Conservation (phyloP, 2,113 vertebrate genomes). For the Okapia johnstoni region DNA sequence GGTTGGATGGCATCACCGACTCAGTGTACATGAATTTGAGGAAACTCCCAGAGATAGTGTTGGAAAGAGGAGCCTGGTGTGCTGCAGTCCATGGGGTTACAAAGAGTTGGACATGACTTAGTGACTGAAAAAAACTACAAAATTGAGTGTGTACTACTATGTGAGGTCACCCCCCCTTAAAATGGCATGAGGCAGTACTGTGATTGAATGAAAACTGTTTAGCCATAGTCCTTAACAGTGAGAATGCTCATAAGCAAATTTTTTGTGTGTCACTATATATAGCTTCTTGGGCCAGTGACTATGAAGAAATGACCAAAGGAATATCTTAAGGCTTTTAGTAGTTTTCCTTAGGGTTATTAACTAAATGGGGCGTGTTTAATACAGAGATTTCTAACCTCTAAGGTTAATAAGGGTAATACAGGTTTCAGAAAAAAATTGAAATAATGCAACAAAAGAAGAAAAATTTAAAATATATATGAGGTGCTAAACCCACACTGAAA, state of each 20-base stretch:
- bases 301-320: not conserved
- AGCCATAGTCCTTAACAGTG: not conserved
- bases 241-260: not conserved
- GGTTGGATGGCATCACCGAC: not conserved
- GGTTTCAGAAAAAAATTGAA: not conserved
- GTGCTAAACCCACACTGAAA: not conserved
- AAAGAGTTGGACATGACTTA: not conserved
- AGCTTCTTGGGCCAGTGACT: not conserved
- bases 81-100: not conserved
- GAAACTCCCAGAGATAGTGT: not conserved
- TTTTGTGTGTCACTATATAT: not conserved
- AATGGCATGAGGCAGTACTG: not conserved
- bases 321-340: not conserved
- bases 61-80: not conserved
- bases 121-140: not conserved
- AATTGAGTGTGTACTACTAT: not conserved
- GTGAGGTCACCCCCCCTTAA: not conserved
- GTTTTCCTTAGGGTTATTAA: not conserved
- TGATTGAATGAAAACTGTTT: not conserved
- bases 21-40: not conserved
- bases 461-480: not conserved
- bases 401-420: not conserved
- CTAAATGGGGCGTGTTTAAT: not conserved
- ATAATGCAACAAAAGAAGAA: not conserved
- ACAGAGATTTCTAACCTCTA: not conserved